Evolutionary conservation across 1,140 invertebrate species (phyloP), one percentile per base, ranked within the genome.

Genomic region (Solenopsis invicta): DNA sequence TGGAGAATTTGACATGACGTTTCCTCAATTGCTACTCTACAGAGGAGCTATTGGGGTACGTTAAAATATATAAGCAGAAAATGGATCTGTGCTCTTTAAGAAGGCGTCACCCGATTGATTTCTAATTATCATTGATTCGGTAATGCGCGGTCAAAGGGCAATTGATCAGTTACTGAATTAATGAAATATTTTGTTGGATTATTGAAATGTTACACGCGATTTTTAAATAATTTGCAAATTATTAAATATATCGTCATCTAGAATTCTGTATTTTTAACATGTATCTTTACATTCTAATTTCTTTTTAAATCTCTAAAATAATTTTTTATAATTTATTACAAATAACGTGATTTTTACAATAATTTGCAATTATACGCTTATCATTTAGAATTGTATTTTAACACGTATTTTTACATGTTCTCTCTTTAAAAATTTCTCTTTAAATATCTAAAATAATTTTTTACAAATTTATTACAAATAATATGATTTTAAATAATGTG

Each of bases 401-500:
- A n/a, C n/a, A n/a, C n/a, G n/a, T n/a, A n/a, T n/a, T n/a, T n/a
- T n/a, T n/a, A n/a, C n/a, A n/a, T n/a, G n/a, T n/a, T n/a, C n/a
- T n/a, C n/a, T n/a, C 29, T 2, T 41, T 4, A 41, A 41, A 3
- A 84, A 62, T 87, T 54, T 69, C 4, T 21, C 1, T 74, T 29
- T 61, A 37, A 67, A 67, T 56, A 21, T 67, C 0, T 72, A n/a
- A 45, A 41, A 48, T 59, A 48, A 48, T 10, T 24, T 37, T 52
- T 80, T 12, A 10, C n/a, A 41, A 37, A 48, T 64, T 76, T 87
- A 52, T 93, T 92, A 21, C 86, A 95, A 94, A 93, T 4, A 90
- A 89, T n/a, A n/a, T n/a, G n/a, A n/a, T n/a, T n/a, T n/a, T n/a
- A n/a, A n/a, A n/a, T n/a, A n/a, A n/a, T n/a, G n/a, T n/a, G n/a